Evolutionary conservation across 1,140 invertebrate genomes (phyloP), one percentile per base, ranked within the genome.

Genomic region (Drosophila nasuta): DNA sequence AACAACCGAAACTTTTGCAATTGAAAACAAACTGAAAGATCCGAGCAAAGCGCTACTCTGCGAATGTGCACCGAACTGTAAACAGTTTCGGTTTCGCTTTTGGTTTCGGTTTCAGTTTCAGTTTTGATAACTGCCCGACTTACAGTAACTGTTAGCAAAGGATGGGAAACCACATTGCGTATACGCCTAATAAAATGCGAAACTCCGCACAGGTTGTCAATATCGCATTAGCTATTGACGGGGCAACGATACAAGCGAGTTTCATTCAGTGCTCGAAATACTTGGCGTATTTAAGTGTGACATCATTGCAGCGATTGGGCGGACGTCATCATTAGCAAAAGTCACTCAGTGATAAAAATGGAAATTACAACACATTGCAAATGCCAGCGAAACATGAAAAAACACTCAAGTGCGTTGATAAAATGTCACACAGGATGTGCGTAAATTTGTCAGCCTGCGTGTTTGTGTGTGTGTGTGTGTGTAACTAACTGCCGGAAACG

Each of bases 181-280:
- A 51, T 64, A 57, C 56, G 10, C n/a, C n/a, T 17, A 58, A 49
- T 60, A 43, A 67, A 63, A 46, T 43, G 5, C 30, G 38, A 33
- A 48, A 5, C 45, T 25, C 38, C 28, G 54, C 6, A 20, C 13
- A 41, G 33, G 54, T 69, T 81, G 82, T 78, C 69, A 85, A 54
- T 58, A 60, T 75, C 78, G 48, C 82, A 86, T 85, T 78, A 77
- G 68, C 51, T 77, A 85, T 85, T 85, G 81, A 85, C 49, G 33
- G 2, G 8, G 13, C n/a, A 54, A 43, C 35, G 35, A 38, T 30
- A 25, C 45, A 7, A 6, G 45, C 15, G 20, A 25, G 20, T 25
- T 17, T 48, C 46, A 48, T 48, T 49, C 48, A 51, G 20, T 28
- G 20, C n/a, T 51, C 11, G 11, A 2, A 59, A 59, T 83, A 57